Evolutionary conservation across 2,797 vertebrate genomes (phyloP).

Genomic region (Pseudochirops corinnae): DNA sequence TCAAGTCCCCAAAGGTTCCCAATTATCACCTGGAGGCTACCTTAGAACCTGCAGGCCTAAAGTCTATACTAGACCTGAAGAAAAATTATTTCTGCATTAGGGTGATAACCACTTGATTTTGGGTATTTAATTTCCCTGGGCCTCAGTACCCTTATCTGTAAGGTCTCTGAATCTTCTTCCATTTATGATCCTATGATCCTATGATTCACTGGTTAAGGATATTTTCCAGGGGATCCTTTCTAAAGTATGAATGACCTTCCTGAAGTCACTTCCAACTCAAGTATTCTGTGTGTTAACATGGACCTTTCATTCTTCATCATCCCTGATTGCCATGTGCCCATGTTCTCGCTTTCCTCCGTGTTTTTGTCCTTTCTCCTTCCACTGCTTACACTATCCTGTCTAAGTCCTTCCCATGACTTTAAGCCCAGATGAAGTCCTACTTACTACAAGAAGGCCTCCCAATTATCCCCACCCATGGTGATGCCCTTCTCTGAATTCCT

Average conservation of each 20-base stretch:
- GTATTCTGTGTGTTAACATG: not conserved
- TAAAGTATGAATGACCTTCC: not conserved
- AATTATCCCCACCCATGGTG: not conserved
- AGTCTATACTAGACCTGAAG: not conserved
- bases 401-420: not conserved
- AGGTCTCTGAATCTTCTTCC: not conserved
- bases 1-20: not conserved
- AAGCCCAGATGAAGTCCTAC: not conserved
- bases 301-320: not conserved
- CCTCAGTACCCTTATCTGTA: not conserved
- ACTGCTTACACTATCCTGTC: not conserved
- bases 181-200: not conserved
- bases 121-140: not conserved
- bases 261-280: not conserved
- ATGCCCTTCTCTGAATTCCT: not conserved
- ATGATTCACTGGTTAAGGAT: not conserved
- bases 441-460: not conserved
- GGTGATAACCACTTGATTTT: not conserved
- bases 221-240: not conserved
- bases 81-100: not conserved
- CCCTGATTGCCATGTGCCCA: not conserved
- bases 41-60: not conserved
- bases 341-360: not conserved
- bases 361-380: not conserved
- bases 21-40: not conserved